Evolutionary conservation across 2,113 vertebrate species (phyloP), one percentile per base, ranked within the genome.

Genomic region (Ellobius talpinus): DNA sequence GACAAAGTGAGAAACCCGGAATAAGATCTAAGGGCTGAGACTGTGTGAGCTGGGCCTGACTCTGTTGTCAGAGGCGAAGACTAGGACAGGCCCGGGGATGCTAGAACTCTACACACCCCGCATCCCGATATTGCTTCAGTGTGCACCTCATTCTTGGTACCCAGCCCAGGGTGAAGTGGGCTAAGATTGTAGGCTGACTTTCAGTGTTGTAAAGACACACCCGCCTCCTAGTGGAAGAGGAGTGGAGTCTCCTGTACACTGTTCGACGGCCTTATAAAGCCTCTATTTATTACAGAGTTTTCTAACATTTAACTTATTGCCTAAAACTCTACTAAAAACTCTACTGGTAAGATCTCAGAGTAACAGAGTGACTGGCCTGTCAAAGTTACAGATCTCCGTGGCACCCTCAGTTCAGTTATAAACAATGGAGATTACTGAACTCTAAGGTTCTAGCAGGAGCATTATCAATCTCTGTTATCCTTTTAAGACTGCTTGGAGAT

Each of bases 101-200:
- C 26, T 36, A 72, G 2, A 77, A 55, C 0, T 73, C 39, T 24
- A 42, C 50, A 61, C 52, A 82, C 29, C 23, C 88, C 33, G 55
- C 55, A 84, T n/a, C 68, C 36, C 50, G 24, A 87, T 24, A 24
- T 3, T 68, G 42, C 24, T 58, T 29, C 73, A 58, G 52, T 87
- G 61, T 85, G 91, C 76, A 72, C 82, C 14, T 94, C 31, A 79
- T 47, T 90, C 89, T 96, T 96, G 85, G 70, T 93, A 89, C 36
- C 36, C 26, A 89, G 36, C 78, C 47, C 73, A 84, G 17, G 70
- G 24, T 63, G 70, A 90, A 52, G 72, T 26, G 90, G 73, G 76
- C 16, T 88, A 68, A 91, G 63, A 12, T 82, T 55, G 19, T 14
- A 81, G 63, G 92, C 36, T 82, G 89, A 87, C 89, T 3, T n/a